Evolutionary conservation across 1,140 invertebrate genomes (phyloP).

Genomic region (Rhyzopertha dominica): DNA sequence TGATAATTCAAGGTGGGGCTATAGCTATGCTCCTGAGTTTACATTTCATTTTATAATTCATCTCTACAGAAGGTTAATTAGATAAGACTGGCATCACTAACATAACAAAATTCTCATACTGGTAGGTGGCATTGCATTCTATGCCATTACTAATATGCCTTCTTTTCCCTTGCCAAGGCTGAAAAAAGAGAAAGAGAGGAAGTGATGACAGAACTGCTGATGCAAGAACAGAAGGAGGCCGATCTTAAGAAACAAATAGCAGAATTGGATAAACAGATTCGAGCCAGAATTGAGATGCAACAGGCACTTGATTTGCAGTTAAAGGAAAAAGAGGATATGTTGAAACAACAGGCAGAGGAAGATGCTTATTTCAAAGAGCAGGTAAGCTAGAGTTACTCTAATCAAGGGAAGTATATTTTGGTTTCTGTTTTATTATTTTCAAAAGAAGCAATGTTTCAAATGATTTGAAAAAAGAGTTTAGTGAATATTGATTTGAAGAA

Average conservation of each 20-base stretch:
- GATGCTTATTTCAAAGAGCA: conserved; percentile 37
- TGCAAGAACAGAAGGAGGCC: conserved; percentile 37
- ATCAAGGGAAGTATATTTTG: too few relatives aligned
- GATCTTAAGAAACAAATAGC: conserved; percentile 24
- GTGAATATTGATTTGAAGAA: conserved; percentile 2
- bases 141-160: not conserved
- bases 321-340: conserved; percentile 30
- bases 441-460: too few relatives aligned
- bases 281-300: conserved; percentile 28
- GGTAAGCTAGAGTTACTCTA: conserved; percentile 16
- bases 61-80: too few relatives aligned
- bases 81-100: too few relatives aligned
- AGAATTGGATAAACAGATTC: conserved; percentile 35
- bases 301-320: conserved; percentile 31
- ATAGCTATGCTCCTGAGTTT: too few relatives aligned
- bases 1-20: too few relatives aligned
- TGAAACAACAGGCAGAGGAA: conserved; percentile 26
- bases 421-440: too few relatives aligned
- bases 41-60: too few relatives aligned
- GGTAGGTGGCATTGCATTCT: not conserved
- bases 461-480: too few relatives aligned
- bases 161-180: conserved; percentile 21
- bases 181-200: conserved; percentile 38
- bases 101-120: too few relatives aligned
- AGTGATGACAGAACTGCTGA: conserved; percentile 34